Evolutionary conservation across 2,113 vertebrate species (phyloP), one percentile per base, ranked within the genome.

Genomic region (Guaruba guarouba): DNA sequence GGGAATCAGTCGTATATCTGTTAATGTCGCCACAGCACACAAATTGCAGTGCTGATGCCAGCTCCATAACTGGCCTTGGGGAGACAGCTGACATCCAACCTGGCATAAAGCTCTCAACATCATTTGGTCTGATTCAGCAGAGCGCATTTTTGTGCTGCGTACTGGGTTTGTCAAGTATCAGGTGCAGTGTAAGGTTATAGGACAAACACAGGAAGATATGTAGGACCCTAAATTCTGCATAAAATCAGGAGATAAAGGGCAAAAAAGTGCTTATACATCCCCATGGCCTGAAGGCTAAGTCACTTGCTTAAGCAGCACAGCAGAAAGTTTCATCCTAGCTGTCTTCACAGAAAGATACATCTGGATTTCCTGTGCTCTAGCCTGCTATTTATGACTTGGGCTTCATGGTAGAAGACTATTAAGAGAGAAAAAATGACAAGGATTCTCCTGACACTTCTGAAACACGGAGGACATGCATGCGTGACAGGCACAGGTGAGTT

Each of bases 401-500:
- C 61, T 92, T 79, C 83, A 64, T 41, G 43, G 77, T 48, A 92
- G 90, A 94, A 81, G 66, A 86, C 69, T 86, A 75, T 88, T 92
- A 96, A 90, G 93, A 92, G 13, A 90, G 95, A 75, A 95, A 97
- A 96, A 94, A 25, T 86, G 64, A 57, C 81, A 82, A 88, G 90
- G 77, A 81, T 91, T 82, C 69, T 95, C 85, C 77, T 90, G 93
- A 86, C 88, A 81, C 39, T 84, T 95, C 88, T 84, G 92, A 94
- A 95, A 86, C 90, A 88, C 1, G 0, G 62, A 92, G 35, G 57
- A 92, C 76, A 76, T 23, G 66, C 8, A 1, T 68, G 66, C 49
- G 31, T 90, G 93, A 95, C 88, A 88, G 88, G 51, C 79, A 87
- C 64, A 92, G 93, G 93, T 94, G 90, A 96, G 83, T 84, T 94